Conservation (phyloP, 1,140 invertebrate genomes). For the Hycleus cichorii region DNA sequence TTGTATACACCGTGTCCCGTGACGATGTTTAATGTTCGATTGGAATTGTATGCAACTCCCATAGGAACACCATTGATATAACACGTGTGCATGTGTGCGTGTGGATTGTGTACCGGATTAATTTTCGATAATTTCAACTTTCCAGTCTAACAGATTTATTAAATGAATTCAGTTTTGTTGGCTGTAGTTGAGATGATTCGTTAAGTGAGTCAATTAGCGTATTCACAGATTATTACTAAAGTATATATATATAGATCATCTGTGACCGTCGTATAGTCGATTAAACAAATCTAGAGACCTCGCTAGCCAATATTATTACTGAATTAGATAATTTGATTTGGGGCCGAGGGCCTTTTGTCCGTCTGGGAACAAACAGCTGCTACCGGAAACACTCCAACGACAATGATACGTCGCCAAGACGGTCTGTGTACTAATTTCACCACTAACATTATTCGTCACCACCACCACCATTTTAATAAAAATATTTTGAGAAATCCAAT, state of each 20-base stretch:
- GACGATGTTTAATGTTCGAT: constrained; percentile 2
- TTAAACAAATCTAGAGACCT: constrained; percentile 35
- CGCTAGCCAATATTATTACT: constrained; percentile 29
- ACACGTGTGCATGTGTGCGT: no score
- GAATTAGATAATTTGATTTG: constrained; percentile 39
- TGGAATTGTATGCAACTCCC: constrained; percentile 6
- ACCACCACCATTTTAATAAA: no score
- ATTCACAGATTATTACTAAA: no score
- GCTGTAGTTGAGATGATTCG: no score
- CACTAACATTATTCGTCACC: no score
- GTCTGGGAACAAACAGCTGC: constrained; percentile 33
- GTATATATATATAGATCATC: constrained; percentile 12
- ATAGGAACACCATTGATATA: constrained; percentile 1
- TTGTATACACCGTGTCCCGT: neutral
- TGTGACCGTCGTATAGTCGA: constrained; percentile 28
- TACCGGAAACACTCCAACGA: constrained; percentile 32
- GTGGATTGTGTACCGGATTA: no score
- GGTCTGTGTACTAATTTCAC: no score
- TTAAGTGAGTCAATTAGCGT: no score
- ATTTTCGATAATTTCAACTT: no score
- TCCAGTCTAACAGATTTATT: no score
- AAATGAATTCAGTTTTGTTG: neutral
- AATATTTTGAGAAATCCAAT: neutral
- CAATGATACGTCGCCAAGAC: no score
- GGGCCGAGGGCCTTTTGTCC: constrained; percentile 35